These are phyloP conservation scores for Alfaro cultratus DNA, from an alignment of 2,797 vertebrate species.

Conservation along the genomic window DNA sequence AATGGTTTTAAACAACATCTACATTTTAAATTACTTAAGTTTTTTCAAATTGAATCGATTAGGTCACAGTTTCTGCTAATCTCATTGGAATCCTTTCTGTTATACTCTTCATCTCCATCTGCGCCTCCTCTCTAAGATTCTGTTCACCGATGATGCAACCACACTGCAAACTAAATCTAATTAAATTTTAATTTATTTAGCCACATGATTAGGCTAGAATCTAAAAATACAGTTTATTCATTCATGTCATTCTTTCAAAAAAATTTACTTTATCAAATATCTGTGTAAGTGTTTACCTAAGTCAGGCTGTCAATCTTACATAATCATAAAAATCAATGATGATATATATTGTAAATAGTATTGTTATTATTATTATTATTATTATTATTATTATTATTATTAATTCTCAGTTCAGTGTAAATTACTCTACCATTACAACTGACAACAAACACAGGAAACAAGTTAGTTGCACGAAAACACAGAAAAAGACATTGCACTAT, in stretches of 20 bases:
- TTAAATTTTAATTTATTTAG: constrained; percentile 1
- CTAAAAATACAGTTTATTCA: not conserved
- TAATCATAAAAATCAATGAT: not conserved
- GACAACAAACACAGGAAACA: not conserved
- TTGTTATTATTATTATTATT: too few species aligned
- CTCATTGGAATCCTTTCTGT: not conserved
- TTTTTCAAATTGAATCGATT: not conserved
- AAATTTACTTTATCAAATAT: not conserved
- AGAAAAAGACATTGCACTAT: not conserved
- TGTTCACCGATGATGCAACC: constrained; percentile 2
- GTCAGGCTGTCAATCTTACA: not conserved
- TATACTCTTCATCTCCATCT: constrained; percentile 1
- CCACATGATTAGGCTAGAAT: not conserved
- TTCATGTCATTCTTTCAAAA: not conserved
- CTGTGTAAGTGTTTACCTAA: not conserved
- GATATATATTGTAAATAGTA: not conserved
- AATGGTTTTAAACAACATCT: not conserved
- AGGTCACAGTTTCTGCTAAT: not conserved
- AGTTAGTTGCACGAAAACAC: not conserved
- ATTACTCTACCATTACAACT: not conserved
- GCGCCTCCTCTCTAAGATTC: not conserved
- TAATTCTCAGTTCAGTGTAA: not conserved
- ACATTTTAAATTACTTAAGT: not conserved
- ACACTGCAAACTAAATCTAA: constrained; percentile 6
- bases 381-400: too few species aligned